Evolutionary conservation across 2,888 invertebrate species (phyloP), one percentile per base, ranked within the genome.

Genomic region (Clepsis dumicolana): DNA sequence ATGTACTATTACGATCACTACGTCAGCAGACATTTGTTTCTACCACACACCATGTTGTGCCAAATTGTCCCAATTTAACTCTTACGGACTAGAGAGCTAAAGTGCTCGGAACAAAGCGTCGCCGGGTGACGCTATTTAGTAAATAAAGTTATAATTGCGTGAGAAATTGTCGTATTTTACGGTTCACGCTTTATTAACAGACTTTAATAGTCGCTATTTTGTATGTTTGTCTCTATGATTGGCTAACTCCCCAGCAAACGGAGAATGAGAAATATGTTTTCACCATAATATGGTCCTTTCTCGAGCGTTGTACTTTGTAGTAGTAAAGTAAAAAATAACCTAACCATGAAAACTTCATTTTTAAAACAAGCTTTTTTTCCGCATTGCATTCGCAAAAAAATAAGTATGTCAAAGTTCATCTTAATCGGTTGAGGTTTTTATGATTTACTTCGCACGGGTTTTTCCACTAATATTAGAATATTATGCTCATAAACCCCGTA

Each of bases 141-240:
- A 32, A 21, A 60, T 48, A 53, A 44, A 56, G 44, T 35, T 35
- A 62, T 62, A 56, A 48, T 66, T 35, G 62, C 66, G 61, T 62
- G 66, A 48, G 56, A 67, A 56, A 50, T 29, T 25, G 54, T 61
- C 44, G 62, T 67, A 57, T n/a, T 48, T 50, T 48, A 27, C 27
- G 25, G 21, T 38, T 35, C 16, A 35, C 25, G 44, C 48, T 18
- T 66, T 56, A 66, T 25, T 62, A 56, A 21, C 14, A 35, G 3
- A 56, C 18, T 56, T 50, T 64, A 53, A 27, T 32, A 32, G 18
- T 21, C 10, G 38, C 61, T n/a, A 10, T 10, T 35, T 35, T 8
- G 35, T 35, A 10, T n/a, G n/a, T n/a, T n/a, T n/a, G n/a, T n/a
- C n/a, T n/a, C n/a, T n/a, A n/a, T n/a, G n/a, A n/a, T n/a, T n/a